These are phyloP conservation scores for Muscicapa comitata DNA, from an alignment of 2,797 vertebrate genomes.

Conservation along the genomic window DNA sequence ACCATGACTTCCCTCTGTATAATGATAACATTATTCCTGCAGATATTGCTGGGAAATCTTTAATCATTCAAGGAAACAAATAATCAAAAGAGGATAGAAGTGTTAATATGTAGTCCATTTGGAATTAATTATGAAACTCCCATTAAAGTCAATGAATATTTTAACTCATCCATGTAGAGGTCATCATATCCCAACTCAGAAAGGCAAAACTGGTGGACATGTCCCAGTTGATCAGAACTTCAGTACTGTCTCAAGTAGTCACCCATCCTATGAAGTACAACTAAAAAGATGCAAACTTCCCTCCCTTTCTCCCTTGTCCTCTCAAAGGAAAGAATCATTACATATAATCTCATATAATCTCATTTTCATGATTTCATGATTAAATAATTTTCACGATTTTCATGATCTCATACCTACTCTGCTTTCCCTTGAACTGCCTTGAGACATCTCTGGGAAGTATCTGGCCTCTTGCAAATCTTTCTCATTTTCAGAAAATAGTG, in stretches of 20 bases:
- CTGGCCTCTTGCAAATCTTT: not conserved
- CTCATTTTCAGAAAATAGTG: not conserved
- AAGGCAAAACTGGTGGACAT: not conserved
- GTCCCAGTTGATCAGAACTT: not conserved
- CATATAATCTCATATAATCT: not conserved
- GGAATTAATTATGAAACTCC: not conserved
- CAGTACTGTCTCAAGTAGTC: not conserved
- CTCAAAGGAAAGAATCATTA: not conserved
- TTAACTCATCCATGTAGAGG: not conserved
- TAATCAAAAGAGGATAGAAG: not conserved
- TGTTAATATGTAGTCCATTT: not conserved
- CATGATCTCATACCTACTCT: not conserved
- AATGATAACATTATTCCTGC: not conserved
- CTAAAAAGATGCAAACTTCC: not conserved
- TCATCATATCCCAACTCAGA: not conserved
- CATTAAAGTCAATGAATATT: not conserved
- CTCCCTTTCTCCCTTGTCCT: not conserved
- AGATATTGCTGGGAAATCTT: not conserved
- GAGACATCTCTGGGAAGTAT: not conserved
- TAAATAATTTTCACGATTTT: not conserved
- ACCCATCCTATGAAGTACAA: not conserved
- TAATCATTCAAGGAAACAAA: not conserved
- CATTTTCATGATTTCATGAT: not conserved
- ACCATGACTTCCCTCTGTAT: not conserved
- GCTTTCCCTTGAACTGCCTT: not conserved